phyloP scores from a whole-genome alignment of 2,113 vertebrate species.

The Taxidea taxus region DNA sequence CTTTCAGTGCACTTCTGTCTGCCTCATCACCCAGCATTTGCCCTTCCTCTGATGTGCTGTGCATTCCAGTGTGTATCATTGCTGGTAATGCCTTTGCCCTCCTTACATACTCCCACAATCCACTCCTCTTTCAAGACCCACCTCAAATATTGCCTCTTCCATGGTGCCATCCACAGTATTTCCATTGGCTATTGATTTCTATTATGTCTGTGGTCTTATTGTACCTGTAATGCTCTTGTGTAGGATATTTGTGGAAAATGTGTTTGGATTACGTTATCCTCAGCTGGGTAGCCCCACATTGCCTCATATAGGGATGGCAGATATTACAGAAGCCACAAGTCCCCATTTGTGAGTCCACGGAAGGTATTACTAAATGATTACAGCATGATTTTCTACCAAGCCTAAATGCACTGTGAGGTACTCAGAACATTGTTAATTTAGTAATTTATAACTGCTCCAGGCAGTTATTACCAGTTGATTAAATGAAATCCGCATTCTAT shows the following conservation, averaged over 20 bases:
- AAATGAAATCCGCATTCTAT: background rate
- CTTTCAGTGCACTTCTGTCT: background rate
- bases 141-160: background rate
- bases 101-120: background rate
- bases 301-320: background rate
- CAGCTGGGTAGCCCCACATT: background rate
- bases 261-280: background rate
- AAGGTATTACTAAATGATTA: background rate
- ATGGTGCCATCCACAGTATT: background rate
- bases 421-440: slow-evolving; percentile 27
- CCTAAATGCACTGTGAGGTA: background rate
- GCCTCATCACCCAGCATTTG: background rate
- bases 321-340: background rate
- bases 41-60: background rate
- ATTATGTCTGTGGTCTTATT: background rate
- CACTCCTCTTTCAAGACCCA: background rate
- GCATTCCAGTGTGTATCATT: background rate
- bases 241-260: background rate
- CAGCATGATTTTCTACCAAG: background rate
- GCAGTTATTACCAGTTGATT: background rate
- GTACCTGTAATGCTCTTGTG: background rate
- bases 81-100: background rate
- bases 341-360: background rate
- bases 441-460: background rate
- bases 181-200: background rate